Evolutionary conservation across 2,797 vertebrate genomes (phyloP).

Genomic region (Sphaeramia orbicularis): DNA sequence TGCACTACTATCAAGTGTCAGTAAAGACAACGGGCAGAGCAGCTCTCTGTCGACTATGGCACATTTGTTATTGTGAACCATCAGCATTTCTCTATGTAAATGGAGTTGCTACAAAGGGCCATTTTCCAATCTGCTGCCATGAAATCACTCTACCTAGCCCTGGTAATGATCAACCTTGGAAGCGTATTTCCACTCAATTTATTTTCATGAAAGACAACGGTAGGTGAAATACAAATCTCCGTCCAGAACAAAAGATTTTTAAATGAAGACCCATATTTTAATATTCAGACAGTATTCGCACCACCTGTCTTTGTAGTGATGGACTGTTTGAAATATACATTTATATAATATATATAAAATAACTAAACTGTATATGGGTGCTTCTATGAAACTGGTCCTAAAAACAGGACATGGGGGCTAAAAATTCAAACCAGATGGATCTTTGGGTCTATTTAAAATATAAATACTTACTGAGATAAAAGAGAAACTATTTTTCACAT

Average conservation of each 20-base stretch:
- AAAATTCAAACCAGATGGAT: too few relatives aligned
- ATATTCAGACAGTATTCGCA: conserved; percentile 35
- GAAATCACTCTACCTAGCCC: conserved; percentile 91
- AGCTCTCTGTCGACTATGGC: conserved; percentile 89
- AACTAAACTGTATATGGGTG: too few relatives aligned
- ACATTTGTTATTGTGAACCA: conserved; percentile 92
- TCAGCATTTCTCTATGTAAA: conserved; percentile 99
- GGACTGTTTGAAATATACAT: conserved; percentile 53
- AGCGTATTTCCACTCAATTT: conserved; percentile 79
- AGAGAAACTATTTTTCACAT: too few relatives aligned
- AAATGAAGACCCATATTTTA: conserved; percentile 36
- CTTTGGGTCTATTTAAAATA: too few relatives aligned
- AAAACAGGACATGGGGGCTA: too few relatives aligned
- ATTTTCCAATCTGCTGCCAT: conserved; percentile 95
- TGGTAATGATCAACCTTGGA: conserved; percentile 83
- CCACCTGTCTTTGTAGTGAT: conserved; percentile 44
- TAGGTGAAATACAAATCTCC: conserved; percentile 59
- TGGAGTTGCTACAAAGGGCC: conserved; percentile 92
- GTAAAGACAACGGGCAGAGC: conserved; percentile 91
- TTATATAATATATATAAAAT: too few relatives aligned
- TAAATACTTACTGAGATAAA: too few relatives aligned
- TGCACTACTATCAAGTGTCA: conserved; percentile 92
- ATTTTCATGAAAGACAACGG: conserved; percentile 77
- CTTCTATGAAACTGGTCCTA: too few relatives aligned
- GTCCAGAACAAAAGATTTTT: conserved; percentile 53